Conservation (phyloP, 1,140 invertebrate species). For the Drosophila bifasciata region DNA sequence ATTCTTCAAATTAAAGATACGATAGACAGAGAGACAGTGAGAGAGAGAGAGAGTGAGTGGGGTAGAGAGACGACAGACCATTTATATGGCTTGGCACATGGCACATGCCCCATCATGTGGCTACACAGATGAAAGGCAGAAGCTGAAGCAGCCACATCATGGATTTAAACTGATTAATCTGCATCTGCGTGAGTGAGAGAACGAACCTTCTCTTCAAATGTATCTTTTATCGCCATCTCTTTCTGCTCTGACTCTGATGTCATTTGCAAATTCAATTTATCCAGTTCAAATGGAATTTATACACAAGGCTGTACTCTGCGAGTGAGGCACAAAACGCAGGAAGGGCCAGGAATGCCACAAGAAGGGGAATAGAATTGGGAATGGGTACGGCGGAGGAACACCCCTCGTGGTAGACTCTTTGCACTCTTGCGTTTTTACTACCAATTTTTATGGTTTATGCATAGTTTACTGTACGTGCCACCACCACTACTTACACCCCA, state of each 20-base stretch:
- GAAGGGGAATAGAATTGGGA: neutral
- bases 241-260: constrained; percentile 55
- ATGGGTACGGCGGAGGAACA: too few relatives aligned
- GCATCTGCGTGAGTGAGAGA: constrained; percentile 26
- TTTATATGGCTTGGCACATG: constrained; percentile 53
- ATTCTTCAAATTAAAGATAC: constrained; percentile 62
- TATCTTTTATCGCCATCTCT: constrained; percentile 33
- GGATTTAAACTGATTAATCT: constrained; percentile 62
- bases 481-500: neutral
- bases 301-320: neutral
- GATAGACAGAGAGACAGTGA: neutral
- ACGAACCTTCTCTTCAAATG: constrained; percentile 8
- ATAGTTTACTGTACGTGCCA: constrained; percentile 56
- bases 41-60: neutral
- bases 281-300: constrained; percentile 68
- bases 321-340: too few relatives aligned
- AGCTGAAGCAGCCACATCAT: constrained; percentile 1
- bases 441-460: constrained; percentile 73
- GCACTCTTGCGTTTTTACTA: constrained; percentile 69
- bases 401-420: constrained; percentile 22
- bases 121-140: constrained; percentile 39
- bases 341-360: constrained; percentile 4
- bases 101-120: constrained; percentile 25
- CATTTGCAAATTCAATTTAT: constrained; percentile 73
- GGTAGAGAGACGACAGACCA: constrained; percentile 16